Conservation (phyloP, 1,140 invertebrate genomes). For the Kradibia gibbosae region DNA sequence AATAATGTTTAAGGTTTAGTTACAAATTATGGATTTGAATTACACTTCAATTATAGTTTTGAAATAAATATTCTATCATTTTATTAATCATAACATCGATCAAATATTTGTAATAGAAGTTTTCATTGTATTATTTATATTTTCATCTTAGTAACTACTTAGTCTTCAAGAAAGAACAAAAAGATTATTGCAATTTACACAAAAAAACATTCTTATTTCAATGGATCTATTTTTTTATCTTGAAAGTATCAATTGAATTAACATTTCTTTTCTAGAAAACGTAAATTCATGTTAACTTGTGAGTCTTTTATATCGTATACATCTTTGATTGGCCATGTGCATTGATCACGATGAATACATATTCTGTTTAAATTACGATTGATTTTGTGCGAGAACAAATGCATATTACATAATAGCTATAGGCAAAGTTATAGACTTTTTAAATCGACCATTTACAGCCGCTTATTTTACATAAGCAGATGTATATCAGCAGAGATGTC, state of each 20-base stretch:
- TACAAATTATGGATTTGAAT: neutral
- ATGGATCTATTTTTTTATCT: neutral
- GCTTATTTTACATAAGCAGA: neutral
- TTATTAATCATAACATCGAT: neutral
- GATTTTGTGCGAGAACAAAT: neutral
- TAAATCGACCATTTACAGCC: neutral
- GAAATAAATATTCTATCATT: neutral
- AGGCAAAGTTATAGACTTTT: neutral
- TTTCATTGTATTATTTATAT: neutral
- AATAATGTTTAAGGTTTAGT: neutral
- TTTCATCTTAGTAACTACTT: neutral
- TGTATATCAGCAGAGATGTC: neutral
- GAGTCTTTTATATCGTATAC: too few relatives aligned
- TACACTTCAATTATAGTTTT: neutral
- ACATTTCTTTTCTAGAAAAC: neutral
- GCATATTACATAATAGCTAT: neutral
- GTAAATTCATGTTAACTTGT: neutral
- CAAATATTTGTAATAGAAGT: neutral
- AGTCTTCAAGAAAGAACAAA: neutral
- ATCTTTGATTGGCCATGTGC: neutral
- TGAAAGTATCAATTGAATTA: neutral
- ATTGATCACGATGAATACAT: neutral
- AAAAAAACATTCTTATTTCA: neutral
- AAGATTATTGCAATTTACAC: neutral
- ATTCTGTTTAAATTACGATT: neutral